Evolutionary conservation across 2,797 vertebrate genomes (phyloP), one percentile per base, ranked within the genome.

Genomic region (Pelobates cultripes): DNA sequence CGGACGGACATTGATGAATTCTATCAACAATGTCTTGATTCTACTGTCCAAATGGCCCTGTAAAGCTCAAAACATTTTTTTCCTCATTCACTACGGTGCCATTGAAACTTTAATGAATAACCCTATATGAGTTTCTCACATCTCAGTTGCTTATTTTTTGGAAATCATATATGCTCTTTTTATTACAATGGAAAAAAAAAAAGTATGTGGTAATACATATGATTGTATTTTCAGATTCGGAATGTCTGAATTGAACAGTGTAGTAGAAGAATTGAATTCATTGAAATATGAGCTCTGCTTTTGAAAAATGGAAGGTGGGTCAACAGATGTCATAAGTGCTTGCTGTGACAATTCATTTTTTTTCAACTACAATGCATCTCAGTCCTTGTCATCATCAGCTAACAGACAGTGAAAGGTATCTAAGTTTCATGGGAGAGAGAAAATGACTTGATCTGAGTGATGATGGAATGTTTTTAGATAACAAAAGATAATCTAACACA

Each of bases 391-490:
- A 53, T 69, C 66, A 63, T 79, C 55, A 83, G 72, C 77, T 83
- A 60, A 68, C 55, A 63, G 71, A 40, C 66, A 75, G 72, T 55
- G 40, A 64, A 75, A 83, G 55, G 55, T 60, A 83, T 75, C 74
- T 78, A 70, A 40, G 72, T 83, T 83, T 79, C 57, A 78, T 70
- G 60, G 53, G 53, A 74, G 72, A 61, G 61, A 74, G 14, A 74
- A 9, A 64, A 71, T 70, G 76, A 79, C 47, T 68, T 63, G 72
- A 83, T 79, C 77, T 75, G 57, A 28, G 82, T 71, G 77, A 79
- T 83, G 77, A 79, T 83, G 77, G 82, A 83, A 83, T 83, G 77
- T 77, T 75, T 83, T 83, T 57, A 83, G 77, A 83, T 70, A 67
- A 43, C 28, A 60, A 60, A 13, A 70, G 72, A 79, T 83, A 75